phyloP scores from a whole-genome alignment of 2,888 invertebrate species.

The Heteromyza rotundicornis region DNA sequence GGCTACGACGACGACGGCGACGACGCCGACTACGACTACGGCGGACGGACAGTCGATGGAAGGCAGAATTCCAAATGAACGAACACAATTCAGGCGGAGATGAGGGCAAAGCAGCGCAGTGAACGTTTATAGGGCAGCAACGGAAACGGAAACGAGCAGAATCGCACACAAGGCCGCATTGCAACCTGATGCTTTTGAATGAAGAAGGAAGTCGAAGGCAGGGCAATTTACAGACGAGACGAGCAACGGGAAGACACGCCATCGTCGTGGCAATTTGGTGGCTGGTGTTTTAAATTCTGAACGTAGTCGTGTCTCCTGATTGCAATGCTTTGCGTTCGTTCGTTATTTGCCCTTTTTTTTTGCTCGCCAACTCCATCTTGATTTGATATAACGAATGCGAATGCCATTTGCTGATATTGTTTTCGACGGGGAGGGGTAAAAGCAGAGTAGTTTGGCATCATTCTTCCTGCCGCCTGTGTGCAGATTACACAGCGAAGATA shows the following conservation, averaged over 20 bases:
- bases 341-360: neutral
- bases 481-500: neutral
- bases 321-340: neutral
- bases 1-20: too few species aligned
- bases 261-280: neutral
- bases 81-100: neutral
- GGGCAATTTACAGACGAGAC: neutral
- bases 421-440: too few species aligned
- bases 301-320: neutral
- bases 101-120: neutral
- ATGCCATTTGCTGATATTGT: slow-evolving; percentile 4
- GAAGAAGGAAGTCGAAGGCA: neutral
- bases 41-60: neutral
- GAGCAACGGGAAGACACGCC: too few species aligned
- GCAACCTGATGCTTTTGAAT: neutral
- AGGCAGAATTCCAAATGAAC: neutral
- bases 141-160: neutral
- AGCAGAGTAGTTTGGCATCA: too few species aligned
- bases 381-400: slow-evolving; percentile 2
- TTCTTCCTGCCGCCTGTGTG: neutral
- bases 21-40: too few species aligned
- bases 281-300: too few species aligned
- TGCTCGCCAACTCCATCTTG: neutral
- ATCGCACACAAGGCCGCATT: neutral
- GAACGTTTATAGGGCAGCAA: neutral